phyloP scores from a whole-genome alignment of 2,797 vertebrate species.

The Sternarchorhynchus goeldii region DNA sequence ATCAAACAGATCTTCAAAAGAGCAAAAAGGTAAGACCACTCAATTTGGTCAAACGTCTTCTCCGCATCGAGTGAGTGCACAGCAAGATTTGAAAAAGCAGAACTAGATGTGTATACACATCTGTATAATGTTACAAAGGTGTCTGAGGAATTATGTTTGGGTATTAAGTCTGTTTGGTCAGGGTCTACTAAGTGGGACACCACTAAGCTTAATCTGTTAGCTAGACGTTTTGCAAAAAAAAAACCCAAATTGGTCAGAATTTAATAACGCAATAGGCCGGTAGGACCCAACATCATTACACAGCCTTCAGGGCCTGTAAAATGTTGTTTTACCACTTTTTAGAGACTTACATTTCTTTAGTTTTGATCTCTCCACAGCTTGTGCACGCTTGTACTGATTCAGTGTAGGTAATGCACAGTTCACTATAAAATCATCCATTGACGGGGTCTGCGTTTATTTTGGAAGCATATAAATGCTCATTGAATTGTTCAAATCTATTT shows the following conservation, averaged over 20 bases:
- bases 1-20: conserved; percentile 14
- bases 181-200: conserved; percentile 1
- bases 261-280: conserved; percentile 7
- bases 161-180: conserved; percentile 28
- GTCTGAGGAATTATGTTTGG: background rate
- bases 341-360: background rate
- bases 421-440: no score
- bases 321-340: conserved; percentile 10
- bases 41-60: conserved; percentile 24
- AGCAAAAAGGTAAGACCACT: conserved; percentile 19
- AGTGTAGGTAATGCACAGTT: no score
- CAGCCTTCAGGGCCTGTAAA: background rate
- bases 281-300: background rate
- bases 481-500: no score
- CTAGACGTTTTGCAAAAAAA: conserved; percentile 8
- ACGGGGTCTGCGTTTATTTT: no score
- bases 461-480: no score
- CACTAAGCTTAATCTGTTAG: conserved; percentile 7
- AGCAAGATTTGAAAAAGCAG: background rate
- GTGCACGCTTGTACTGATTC: no score
- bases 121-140: conserved; percentile 16
- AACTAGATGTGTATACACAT: background rate
- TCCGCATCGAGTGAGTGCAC: conserved; percentile 21
- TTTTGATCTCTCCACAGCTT: no score
- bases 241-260: background rate